phyloP scores from a whole-genome alignment of 1,140 invertebrate species.

The Caenorhabditis tropicalis region DNA sequence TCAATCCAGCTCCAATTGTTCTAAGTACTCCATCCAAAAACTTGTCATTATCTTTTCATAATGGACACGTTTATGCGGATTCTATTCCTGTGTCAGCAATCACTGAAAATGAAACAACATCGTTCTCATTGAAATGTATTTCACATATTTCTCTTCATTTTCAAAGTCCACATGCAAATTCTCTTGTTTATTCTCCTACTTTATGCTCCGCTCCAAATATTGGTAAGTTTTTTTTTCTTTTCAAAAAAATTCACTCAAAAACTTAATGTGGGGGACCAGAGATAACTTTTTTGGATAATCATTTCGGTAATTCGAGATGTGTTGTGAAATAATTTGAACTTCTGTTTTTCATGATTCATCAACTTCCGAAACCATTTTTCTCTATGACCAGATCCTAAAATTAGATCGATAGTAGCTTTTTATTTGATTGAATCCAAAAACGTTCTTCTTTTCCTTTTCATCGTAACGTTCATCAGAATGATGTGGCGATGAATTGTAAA shows the following conservation, averaged over 20 bases:
- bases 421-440: no score
- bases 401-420: no score
- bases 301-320: not conserved
- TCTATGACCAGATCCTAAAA: no score
- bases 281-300: no score
- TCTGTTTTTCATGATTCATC: no score
- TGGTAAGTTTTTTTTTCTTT: not conserved
- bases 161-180: constrained; percentile 29
- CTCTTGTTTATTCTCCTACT: constrained; percentile 49
- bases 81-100: constrained; percentile 28
- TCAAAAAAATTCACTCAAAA: not conserved
- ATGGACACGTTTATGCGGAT: constrained; percentile 29
- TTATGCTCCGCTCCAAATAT: constrained; percentile 31
- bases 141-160: constrained; percentile 49
- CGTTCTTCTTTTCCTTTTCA: not conserved
- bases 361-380: no score
- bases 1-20: not conserved
- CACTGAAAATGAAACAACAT: constrained; percentile 29
- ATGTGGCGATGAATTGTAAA: not conserved
- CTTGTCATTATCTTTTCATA: not conserved
- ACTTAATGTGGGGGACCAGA: not conserved
- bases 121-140: constrained; percentile 38
- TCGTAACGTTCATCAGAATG: not conserved
- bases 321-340: no score
- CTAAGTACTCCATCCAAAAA: constrained; percentile 13